These are phyloP conservation scores for Cosmopolites sordidus DNA, from an alignment of 2,888 invertebrate species.

Conservation along the genomic window DNA sequence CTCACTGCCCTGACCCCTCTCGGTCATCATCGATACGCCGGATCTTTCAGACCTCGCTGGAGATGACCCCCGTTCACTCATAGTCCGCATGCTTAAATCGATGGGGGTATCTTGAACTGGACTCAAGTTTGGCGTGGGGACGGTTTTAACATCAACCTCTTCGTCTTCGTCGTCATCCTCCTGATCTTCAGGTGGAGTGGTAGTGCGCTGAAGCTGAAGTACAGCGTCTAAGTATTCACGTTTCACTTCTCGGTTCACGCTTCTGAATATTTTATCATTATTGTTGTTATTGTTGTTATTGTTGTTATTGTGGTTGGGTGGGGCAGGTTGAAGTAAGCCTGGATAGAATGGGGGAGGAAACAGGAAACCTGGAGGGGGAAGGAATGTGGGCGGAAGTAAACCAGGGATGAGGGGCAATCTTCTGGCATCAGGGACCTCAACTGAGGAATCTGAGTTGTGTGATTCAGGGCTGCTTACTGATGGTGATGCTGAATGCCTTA, in stretches of 20 bases:
- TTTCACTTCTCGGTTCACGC: constrained; percentile 50
- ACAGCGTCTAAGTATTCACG: constrained; percentile 72
- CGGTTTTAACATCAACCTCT: constrained; percentile 40
- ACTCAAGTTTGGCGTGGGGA: constrained; percentile 35
- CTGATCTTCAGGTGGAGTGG: constrained; percentile 22
- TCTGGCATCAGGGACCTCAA: constrained; percentile 61
- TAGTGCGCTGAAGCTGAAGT: constrained; percentile 61
- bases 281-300: constrained; percentile 52
- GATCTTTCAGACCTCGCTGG: constrained; percentile 43
- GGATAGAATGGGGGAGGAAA: constrained; percentile 54
- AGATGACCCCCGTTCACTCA: constrained; percentile 51
- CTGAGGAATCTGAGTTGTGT: constrained; percentile 76
- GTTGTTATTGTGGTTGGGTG: constrained; percentile 18
- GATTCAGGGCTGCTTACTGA: constrained; percentile 79
- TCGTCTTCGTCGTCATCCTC: constrained; percentile 41
- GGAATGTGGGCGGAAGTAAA: constrained; percentile 50
- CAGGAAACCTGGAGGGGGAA: constrained; percentile 56
- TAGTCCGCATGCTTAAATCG: constrained; percentile 72
- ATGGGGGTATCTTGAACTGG: constrained; percentile 71
- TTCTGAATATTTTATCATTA: constrained; percentile 48
- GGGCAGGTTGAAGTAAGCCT: constrained; percentile 44
- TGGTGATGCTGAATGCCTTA: constrained; percentile 60
- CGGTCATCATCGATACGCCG: constrained; percentile 32
- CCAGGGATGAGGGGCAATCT: constrained; percentile 48
- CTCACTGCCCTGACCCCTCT: constrained; percentile 48